Conservation (phyloP, 1,140 invertebrate species). For the Dryas iulia region DNA sequence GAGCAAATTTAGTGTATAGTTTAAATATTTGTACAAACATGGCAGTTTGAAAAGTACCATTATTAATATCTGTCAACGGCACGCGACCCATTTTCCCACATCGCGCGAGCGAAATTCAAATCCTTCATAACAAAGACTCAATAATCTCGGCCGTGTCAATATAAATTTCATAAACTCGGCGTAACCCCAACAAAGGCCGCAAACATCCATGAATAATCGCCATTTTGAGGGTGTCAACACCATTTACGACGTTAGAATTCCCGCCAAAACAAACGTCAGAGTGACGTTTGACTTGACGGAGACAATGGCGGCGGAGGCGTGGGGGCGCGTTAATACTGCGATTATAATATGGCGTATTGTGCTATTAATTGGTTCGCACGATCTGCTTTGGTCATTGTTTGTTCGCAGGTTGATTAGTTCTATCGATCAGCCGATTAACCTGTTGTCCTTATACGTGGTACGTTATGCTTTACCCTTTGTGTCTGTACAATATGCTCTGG, state of each 20-base stretch:
- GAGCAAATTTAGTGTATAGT: neutral
- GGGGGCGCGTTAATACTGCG: conserved; percentile 48
- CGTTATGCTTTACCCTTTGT: neutral
- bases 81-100: conserved; percentile 80
- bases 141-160: conserved; percentile 76
- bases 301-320: conserved; percentile 53
- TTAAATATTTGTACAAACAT: conserved; percentile 24
- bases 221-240: conserved; percentile 77
- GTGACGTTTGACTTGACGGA: conserved; percentile 48
- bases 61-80: conserved; percentile 79
- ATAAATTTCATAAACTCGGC: conserved; percentile 78
- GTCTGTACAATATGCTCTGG: neutral
- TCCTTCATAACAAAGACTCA: conserved; percentile 69
- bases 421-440: conserved; percentile 39
- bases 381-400: conserved; percentile 39
- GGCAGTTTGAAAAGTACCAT: conserved; percentile 38
- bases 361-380: conserved; percentile 58
- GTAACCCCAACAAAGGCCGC: conserved; percentile 67
- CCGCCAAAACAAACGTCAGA: conserved; percentile 74
- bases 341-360: conserved; percentile 59
- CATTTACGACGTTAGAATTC: conserved; percentile 65
- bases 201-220: conserved; percentile 79
- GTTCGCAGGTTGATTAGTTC: conserved; percentile 31
- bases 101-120: conserved; percentile 61
- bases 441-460: conserved; percentile 16